Evolutionary conservation across 2,113 vertebrate species (phyloP).

Genomic region (Zosterops borbonicus): DNA sequence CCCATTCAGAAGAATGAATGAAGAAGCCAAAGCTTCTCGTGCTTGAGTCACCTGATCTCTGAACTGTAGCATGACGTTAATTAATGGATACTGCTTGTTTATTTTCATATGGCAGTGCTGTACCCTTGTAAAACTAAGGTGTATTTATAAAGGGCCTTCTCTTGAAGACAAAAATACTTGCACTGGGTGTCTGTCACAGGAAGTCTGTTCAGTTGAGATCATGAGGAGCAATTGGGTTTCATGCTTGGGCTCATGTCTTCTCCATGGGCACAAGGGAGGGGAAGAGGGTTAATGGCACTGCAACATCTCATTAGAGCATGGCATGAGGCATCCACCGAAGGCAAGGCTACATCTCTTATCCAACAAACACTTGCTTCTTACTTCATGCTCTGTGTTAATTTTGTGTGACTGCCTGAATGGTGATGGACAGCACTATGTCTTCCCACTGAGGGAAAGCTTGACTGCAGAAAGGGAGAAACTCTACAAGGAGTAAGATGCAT

Average conservation of each 20-base stretch:
- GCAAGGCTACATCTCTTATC: not conserved
- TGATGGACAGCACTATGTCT: not conserved
- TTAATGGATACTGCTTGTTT: not conserved
- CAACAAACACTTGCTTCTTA: not conserved
- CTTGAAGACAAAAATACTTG: not conserved
- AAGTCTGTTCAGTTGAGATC: not conserved
- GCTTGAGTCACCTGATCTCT: not conserved
- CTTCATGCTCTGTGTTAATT: not conserved
- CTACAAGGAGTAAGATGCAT: not conserved
- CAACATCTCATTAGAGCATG: not conserved
- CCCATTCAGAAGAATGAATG: not conserved
- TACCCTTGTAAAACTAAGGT: not conserved
- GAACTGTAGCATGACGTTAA: not conserved
- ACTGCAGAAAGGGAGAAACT: not conserved
- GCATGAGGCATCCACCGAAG: not conserved
- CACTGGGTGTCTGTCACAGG: not conserved
- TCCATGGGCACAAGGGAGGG: not conserved
- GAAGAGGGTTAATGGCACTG: not conserved
- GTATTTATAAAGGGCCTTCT: not conserved
- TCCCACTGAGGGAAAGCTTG: not conserved
- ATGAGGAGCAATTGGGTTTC: not conserved
- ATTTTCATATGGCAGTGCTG: not conserved
- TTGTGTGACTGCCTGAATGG: not conserved
- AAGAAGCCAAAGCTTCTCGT: not conserved
- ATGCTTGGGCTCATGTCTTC: not conserved